Evolutionary conservation across 2,797 vertebrate species (phyloP), one percentile per base, ranked within the genome.

Genomic region (Tapirus indicus): DNA sequence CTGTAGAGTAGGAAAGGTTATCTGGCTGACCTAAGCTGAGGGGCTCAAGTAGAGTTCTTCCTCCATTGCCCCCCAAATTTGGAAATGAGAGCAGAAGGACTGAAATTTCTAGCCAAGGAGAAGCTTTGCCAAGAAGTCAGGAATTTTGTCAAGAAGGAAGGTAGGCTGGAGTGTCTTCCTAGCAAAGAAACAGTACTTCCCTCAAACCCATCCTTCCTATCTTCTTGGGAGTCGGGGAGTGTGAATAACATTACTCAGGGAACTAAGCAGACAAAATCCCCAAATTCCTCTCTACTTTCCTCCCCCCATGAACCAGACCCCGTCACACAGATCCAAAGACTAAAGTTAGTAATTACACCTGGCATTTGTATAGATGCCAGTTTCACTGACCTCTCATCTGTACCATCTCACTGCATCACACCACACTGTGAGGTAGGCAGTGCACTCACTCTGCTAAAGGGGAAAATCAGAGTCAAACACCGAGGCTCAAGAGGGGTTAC

Each of bases 201-300:
- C 69, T 92, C 74, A 92, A 90, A 78, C 18, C 49, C 35, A 47
- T 44, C n/a, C 38, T 75, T 75, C 38, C 71, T 96, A 29, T 88
- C 16, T 84, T 60, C 20, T 2, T 91, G 49, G 44, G 60, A 89
- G 41, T 38, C 32, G 35, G 17, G 68, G 86, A 23, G 0, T 72
- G 27, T 88, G 79, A 32, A 66, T 72, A 78, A 95, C 54, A 94
- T 91, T 64, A 27, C 23, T 41, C 89, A 32, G 62, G 32, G 25
- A 78, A 52, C 38, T 56, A 84, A 95, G 74, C 47, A 87, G 83
- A 94, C 47, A 88, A 97, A 96, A 89, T 38, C 13, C n/a, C 41
- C 79, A 69, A 92, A 94, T 93, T 71, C 29, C n/a, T 83, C 54
- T 79, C 44, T 32, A 78, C 13, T 82, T 60, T 23, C 68, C 71